Conservation (phyloP, 2,797 vertebrate species). For the Eulemur rubriventer region DNA sequence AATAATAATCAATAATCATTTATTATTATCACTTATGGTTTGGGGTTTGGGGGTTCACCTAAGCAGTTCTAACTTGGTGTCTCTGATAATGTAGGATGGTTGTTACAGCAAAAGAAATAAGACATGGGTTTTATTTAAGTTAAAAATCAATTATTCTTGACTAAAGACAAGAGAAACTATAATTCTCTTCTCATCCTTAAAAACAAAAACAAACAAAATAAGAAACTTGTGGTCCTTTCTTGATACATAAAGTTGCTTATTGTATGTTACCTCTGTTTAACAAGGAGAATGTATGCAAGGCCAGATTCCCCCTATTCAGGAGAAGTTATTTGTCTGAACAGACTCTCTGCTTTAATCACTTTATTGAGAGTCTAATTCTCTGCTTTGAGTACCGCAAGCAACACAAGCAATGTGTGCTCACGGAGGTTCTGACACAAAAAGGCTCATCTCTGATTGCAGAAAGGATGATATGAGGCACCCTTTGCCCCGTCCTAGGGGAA, state of each 20-base stretch:
- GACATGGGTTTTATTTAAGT: neutral
- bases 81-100: neutral
- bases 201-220: neutral
- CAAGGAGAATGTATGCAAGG: neutral
- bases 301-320: neutral
- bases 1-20: neutral
- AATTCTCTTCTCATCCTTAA: neutral
- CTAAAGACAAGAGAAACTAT: neutral
- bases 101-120: neutral
- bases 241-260: neutral
- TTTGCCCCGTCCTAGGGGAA: neutral
- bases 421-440: neutral
- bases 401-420: accelerated
- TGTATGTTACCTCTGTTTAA: neutral
- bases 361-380: neutral
- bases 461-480: neutral
- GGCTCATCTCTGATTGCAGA: neutral
- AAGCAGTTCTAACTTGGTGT: neutral
- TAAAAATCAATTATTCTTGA: neutral
- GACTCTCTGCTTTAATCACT: neutral
- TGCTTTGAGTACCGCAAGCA: neutral
- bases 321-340: neutral
- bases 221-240: neutral
- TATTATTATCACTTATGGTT: neutral
- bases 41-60: neutral